Evolutionary conservation across 1,140 invertebrate species (phyloP).

Genomic region (Philotrypesis tridentata): DNA sequence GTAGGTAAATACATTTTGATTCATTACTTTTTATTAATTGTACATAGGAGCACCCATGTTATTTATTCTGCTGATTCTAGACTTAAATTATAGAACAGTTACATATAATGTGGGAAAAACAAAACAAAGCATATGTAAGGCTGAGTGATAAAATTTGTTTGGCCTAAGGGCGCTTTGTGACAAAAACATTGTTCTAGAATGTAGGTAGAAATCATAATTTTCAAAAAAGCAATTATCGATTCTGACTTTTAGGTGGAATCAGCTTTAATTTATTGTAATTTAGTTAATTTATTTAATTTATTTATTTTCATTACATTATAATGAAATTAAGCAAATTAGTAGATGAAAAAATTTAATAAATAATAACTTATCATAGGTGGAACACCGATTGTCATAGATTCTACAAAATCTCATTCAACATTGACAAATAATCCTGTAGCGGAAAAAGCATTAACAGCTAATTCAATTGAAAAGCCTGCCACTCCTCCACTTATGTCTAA

Average conservation of each 20-base stretch:
- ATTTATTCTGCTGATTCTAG: conserved; percentile 53
- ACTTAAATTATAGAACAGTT: conserved; percentile 52
- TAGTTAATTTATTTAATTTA: conserved; percentile 39
- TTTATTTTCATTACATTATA: not conserved
- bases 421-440: conserved; percentile 48
- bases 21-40: not conserved
- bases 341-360: not conserved
- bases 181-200: conserved; percentile 44
- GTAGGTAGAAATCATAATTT: not conserved
- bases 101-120: conserved; percentile 53
- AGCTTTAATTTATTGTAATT: conserved; percentile 7
- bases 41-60: conserved; percentile 18
- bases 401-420: conserved; percentile 59
- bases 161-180: conserved; percentile 65
- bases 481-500: conserved; percentile 58
- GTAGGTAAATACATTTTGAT: not conserved
- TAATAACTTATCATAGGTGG: conserved; percentile 70
- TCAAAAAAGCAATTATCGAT: no score
- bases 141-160: conserved; percentile 55
- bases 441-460: conserved; percentile 55
- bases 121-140: conserved; percentile 64
- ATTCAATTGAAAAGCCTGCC: conserved; percentile 52
- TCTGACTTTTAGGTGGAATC: not conserved
- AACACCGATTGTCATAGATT: conserved; percentile 73
- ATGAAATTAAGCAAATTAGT: not conserved